Percentiles rank a stretch among this genome's conserved stretches.
phyloP scores from a whole-genome alignment of 2,797 vertebrate species.

The Manis crassicaudata region DNA sequence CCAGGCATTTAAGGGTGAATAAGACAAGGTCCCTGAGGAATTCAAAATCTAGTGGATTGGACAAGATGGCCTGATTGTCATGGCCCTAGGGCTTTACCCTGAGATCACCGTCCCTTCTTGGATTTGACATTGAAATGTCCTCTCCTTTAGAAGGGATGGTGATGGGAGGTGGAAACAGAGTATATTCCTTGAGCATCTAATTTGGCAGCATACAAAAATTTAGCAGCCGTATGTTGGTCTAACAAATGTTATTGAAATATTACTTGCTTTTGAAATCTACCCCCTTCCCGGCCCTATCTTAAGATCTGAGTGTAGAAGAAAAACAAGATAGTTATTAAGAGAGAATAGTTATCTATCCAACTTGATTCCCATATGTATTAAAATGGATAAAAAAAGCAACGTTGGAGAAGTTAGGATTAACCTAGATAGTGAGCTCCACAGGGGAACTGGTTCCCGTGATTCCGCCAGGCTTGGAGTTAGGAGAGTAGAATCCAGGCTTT shows the following conservation, averaged over 20 bases:
- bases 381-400: background rate
- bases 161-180: background rate
- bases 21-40: background rate
- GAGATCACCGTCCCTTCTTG: background rate
- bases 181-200: background rate
- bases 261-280: background rate
- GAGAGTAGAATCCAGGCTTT: background rate
- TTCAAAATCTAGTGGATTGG: background rate
- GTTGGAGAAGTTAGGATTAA: background rate
- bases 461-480: background rate
- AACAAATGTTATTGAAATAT: background rate
- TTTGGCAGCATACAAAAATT: background rate
- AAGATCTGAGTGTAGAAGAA: background rate
- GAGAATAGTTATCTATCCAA: background rate
- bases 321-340: background rate
- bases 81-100: accelerated
- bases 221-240: background rate
- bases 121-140: background rate
- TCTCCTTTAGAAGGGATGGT: background rate
- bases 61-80: accelerated
- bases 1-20: no score
- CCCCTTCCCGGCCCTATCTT: background rate
- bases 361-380: background rate
- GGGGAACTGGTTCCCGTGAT: background rate
- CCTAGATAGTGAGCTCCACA: background rate